Base-by-base conservation (phyloP, 64 coral and sea anemone species). In the Montipora sp. region DNA sequence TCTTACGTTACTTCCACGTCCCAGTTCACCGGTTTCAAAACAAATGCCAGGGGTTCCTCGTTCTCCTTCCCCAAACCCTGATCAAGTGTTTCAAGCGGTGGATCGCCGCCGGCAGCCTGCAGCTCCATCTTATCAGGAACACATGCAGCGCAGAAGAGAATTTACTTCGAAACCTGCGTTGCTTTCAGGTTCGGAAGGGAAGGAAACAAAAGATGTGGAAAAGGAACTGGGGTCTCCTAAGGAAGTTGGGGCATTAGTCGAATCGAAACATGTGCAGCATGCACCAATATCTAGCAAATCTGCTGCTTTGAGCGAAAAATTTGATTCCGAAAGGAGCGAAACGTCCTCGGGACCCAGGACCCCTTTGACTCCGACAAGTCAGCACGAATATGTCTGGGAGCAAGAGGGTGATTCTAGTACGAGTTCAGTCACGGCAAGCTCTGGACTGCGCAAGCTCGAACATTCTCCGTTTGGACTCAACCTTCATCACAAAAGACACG, bases 391-490 rank as follows among this genome's bases (percentile, higher is more conserved):
- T 27, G 60, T 59, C 16, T 98, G 89, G 83, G 95, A 98, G 44
- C 91, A 93, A 50, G 94, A 75, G 59, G 95, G 94, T 19, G 95
- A 98, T 80, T 79, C 84, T 0, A 94, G 83, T 16, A 59, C 83
- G 8, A 94, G 95, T 44, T 94, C 92, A 57, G 53, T 57, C 1
- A 44, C 74, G 0, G 89, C 71, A 0, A 89, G 92, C 23, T 63
- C 92, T 3, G 79, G 63, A 14, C 24, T 87, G 5, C 88, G 95
- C 8, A 81, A 89, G 65, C 95, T 98, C 7, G 95, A 98, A 61
- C 95, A 98, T 63, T 98, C 95, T 2, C 95, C 95, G 8, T 98
- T 98, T 84, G 95, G 95, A 23, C 95, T 98, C 22, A 98, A 94
- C 43, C 75, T 98, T 72, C 95, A 98, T 75, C 92, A 98, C 59